These are phyloP conservation scores for Pyralis farinalis DNA, from an alignment of 2,888 invertebrate genomes.

Conservation along the genomic window DNA sequence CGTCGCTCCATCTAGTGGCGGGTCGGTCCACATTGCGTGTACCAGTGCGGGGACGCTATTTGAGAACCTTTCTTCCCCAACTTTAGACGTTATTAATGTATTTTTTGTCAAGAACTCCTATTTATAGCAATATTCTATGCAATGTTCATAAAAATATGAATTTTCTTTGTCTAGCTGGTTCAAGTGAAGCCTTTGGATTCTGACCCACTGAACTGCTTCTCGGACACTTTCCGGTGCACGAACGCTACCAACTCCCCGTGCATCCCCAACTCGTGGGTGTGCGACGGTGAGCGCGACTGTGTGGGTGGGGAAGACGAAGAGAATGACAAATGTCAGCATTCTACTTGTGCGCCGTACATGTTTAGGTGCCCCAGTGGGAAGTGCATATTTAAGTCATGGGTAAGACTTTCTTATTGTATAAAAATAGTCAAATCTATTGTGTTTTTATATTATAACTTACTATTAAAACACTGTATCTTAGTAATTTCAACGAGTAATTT, in stretches of 20 bases:
- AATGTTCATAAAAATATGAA: no score
- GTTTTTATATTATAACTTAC: no score
- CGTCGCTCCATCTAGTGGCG: no score
- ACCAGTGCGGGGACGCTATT: no score
- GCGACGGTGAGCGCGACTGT: constrained; percentile 92
- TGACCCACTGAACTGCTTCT: constrained; percentile 40
- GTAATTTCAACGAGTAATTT: no score
- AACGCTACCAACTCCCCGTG: constrained; percentile 75
- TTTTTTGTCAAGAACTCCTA: no score
- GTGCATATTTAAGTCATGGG: constrained; percentile 81
- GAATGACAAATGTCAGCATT: constrained; percentile 81
- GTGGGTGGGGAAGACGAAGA: constrained; percentile 86
- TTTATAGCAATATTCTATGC: no score
- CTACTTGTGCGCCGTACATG: constrained; percentile 86
- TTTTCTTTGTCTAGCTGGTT: constrained; percentile 9
- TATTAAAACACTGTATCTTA: no score
- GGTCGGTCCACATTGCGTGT: no score
- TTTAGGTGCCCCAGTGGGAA: constrained; percentile 83
- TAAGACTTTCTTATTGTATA: constrained; percentile 28
- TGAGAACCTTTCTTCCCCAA: no score
- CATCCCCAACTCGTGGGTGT: constrained; percentile 88
- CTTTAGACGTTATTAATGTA: no score
- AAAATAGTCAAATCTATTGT: no score
- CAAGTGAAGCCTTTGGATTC: constrained; percentile 41
- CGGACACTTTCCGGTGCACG: constrained; percentile 55